Percentiles rank a stretch among this genome's conserved stretches.
Conservation (phyloP, 2,888 invertebrate genomes). For the Encarsia formosa region DNA sequence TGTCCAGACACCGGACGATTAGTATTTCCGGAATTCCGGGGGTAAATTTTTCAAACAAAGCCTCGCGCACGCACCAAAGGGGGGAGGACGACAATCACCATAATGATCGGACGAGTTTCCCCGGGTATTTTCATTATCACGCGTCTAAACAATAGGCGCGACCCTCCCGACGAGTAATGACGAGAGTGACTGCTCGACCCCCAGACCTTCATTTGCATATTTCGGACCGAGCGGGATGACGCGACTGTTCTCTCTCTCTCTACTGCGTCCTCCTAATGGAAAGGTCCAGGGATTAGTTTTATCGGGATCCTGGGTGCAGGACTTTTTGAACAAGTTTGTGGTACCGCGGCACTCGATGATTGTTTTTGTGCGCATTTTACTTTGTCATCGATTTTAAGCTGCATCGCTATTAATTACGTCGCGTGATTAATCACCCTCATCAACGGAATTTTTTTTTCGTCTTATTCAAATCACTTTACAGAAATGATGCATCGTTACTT, state of each 20-base stretch:
- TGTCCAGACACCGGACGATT: neutral
- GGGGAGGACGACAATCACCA: conserved; percentile 30
- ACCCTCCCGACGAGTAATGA: conserved; percentile 27
- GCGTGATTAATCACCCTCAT: too few species aligned
- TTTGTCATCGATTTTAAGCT: too few species aligned
- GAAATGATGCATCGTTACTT: too few species aligned
- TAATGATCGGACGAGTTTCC: conserved; percentile 31
- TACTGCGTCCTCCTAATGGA: conserved; percentile 9
- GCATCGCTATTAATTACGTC: too few species aligned
- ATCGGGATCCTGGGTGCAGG: too few species aligned
- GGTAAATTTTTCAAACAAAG: conserved; percentile 22
- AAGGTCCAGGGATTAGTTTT: conserved; percentile 20
- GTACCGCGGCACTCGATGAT: too few species aligned
- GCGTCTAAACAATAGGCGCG: conserved; percentile 34
- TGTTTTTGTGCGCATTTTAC: too few species aligned
- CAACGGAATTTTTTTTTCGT: too few species aligned
- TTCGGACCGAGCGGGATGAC: conserved; percentile 15
- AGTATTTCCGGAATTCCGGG: conserved; percentile 19
- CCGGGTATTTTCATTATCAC: conserved; percentile 40
- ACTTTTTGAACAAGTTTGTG: too few species aligned
- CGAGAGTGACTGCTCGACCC: conserved; percentile 29
- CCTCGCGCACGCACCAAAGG: neutral
- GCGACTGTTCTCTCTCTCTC: neutral
- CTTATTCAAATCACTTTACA: too few species aligned
- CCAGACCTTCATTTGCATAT: conserved; percentile 31